Evolutionary conservation across 1,140 invertebrate genomes (phyloP).

Genomic region (Palaemon carinicauda): DNA sequence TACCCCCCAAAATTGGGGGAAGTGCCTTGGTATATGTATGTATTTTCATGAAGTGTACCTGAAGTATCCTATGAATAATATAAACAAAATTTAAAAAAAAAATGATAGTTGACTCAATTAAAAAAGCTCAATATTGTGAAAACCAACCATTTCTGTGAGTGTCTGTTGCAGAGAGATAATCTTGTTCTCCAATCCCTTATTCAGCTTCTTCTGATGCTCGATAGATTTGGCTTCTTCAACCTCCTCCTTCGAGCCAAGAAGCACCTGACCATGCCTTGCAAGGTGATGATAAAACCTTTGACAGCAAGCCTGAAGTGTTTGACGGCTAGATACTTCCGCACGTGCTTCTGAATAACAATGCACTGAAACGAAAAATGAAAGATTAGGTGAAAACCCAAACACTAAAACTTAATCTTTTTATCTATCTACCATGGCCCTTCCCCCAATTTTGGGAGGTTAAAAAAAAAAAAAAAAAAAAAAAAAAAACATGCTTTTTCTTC

Average conservation of each 20-base stretch:
- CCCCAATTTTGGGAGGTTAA: too few species aligned
- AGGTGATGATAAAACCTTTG: constrained; percentile 79
- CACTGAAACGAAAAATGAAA: constrained; percentile 64
- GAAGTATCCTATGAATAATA: too few species aligned
- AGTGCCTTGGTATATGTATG: too few species aligned
- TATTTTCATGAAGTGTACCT: too few species aligned
- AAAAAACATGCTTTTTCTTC: too few species aligned
- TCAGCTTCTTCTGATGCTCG: constrained; percentile 93
- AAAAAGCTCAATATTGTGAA: neutral
- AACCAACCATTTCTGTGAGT: constrained; percentile 80
- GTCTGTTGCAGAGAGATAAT: constrained; percentile 95
- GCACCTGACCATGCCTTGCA: constrained; percentile 81
- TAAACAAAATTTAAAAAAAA: too few species aligned
- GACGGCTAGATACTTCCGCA: constrained; percentile 81
- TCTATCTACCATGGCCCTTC: too few species aligned
- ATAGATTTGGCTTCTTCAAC: constrained; percentile 90
- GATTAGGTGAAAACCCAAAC: neutral
- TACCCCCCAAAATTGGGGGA: too few species aligned
- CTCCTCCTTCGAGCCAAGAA: constrained; percentile 82
- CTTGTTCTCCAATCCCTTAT: constrained; percentile 97
- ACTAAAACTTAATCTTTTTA: too few species aligned
- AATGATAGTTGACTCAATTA: too few species aligned
- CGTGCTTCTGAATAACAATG: constrained; percentile 77
- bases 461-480: too few species aligned
- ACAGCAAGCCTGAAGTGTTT: constrained; percentile 73